A percentile compares a stretch with the other conserved stretches of the same genome.
Evolutionary conservation across 2,888 invertebrate species (phyloP).

Genomic region (Campoplex nolae): DNA sequence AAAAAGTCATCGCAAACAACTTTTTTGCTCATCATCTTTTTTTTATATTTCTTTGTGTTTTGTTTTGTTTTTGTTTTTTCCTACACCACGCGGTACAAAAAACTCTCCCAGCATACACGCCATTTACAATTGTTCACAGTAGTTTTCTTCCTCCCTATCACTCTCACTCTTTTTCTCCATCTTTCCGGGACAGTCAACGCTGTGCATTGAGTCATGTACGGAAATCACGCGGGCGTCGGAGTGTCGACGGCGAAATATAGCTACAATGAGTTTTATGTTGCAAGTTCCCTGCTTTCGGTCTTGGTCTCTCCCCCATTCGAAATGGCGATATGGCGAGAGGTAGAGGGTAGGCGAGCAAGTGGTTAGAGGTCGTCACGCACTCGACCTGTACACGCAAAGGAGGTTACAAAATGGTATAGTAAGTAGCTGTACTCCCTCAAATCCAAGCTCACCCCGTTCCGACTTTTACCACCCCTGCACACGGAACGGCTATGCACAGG

Average conservation of each 20-base stretch:
- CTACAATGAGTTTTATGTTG: conserved; percentile 54
- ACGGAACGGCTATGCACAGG: conserved; percentile 2
- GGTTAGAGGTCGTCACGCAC: conserved; percentile 70
- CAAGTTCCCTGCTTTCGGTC: background rate
- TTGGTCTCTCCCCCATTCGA: conserved; percentile 25
- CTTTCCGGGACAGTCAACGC: background rate
- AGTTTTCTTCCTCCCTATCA: background rate
- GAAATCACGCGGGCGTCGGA: conserved; percentile 66
- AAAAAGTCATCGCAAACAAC: conserved; percentile 9
- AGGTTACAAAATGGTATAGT: conserved; percentile 61
- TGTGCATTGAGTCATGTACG: conserved; percentile 65
- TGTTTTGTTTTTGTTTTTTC: too few relatives aligned
- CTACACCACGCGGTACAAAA: too few relatives aligned
- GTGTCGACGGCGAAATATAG: conserved; percentile 58
- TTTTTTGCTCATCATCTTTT: background rate
- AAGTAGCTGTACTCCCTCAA: conserved; percentile 38
- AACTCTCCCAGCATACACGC: background rate
- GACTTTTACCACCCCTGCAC: conserved; percentile 45
- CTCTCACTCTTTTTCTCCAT: background rate
- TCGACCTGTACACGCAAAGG: conserved; percentile 67
- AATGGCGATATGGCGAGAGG: conserved; percentile 43
- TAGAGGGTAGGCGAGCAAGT: conserved; percentile 42
- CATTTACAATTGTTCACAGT: background rate
- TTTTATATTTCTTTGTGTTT: background rate
- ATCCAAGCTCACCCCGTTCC: conserved; percentile 46